A percentile compares a stretch with the other conserved stretches of the same genome.
Evolutionary conservation across 2,888 invertebrate genomes (phyloP).

Genomic region (Malthinus flaveolus): DNA sequence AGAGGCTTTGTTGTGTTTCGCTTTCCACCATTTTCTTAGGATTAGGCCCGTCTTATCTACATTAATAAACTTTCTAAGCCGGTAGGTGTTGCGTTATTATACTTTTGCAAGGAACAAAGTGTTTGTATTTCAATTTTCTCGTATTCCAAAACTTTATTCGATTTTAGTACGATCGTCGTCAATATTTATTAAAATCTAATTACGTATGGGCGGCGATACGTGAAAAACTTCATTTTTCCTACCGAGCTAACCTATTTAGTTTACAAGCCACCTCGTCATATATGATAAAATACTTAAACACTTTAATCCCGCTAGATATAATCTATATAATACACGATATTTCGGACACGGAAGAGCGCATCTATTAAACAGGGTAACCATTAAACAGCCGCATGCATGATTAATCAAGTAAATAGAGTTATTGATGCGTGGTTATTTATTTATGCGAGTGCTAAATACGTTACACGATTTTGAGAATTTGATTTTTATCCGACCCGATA

Average conservation of each 20-base stretch:
- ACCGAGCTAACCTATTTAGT: not conserved
- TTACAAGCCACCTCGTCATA: conserved; percentile 7
- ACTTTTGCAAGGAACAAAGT: too few species aligned
- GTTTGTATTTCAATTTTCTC: too few species aligned
- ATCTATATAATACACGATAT: conserved; percentile 21
- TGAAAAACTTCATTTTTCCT: not conserved
- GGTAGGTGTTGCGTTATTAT: too few species aligned
- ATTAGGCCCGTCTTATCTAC: too few species aligned
- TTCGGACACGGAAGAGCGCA: conserved; percentile 24
- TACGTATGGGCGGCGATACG: not conserved
- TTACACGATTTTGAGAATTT: too few species aligned
- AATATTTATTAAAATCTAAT: not conserved
- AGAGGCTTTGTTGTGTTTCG: too few species aligned
- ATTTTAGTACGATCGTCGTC: too few species aligned
- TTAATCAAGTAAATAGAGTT: conserved; percentile 23
- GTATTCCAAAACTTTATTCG: too few species aligned
- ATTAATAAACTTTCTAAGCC: too few species aligned
- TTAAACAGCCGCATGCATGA: conserved; percentile 26
- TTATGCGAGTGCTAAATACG: too few species aligned
- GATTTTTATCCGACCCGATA: too few species aligned
- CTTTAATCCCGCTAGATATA: conserved; percentile 16
- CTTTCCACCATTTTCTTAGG: too few species aligned
- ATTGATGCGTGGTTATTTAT: conserved; percentile 16
- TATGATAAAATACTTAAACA: conserved; percentile 16
- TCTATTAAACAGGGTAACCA: conserved; percentile 23